Base-by-base conservation (phyloP, 2,113 vertebrate genomes). In the Pteruthius melanotis region DNA sequence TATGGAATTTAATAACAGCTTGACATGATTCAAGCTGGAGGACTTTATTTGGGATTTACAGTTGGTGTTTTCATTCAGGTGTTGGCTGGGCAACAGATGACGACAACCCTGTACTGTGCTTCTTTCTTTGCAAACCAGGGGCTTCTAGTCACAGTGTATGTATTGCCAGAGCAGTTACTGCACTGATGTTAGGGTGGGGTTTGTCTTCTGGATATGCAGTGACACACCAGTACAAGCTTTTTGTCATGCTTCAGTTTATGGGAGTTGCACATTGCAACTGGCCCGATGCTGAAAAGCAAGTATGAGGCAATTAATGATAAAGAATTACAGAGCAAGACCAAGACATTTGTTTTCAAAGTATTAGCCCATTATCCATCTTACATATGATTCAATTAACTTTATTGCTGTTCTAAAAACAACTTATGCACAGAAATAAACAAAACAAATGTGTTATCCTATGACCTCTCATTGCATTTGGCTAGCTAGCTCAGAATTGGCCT, bases 321-420 rank as follows among this genome's bases (percentile, higher is more conserved):
- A 59, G n/a, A 95, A 75, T 80, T 90, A 31, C 35, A 70, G 18
- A 78, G 18, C 19, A 61, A 86, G 79, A 79, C 40, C 37, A 65
- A 68, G 61, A 30, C n/a, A 24, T 87, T 74, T 93, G 42, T 93
- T 97, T 71, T 88, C 47, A 20, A 77, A 83, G 15, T 39, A 45
- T 49, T 44, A 57, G 45, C 20, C 70, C 24, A 33, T 94, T 90
- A 84, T 72, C 17, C 37, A 10, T 89, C 63, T 53, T 87, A 76
- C 20, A 35, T 80, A 63, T 76, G 31, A 89, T 70, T 88, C 61
- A 37, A 61, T 92, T 94, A 87, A 75, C 17, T 11, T 78, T 95
- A 82, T 35, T 84, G 63, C 39, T 80, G 13, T 80, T 90, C 37
- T 87, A 89, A 90, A 97, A 93, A 71, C 85, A 92, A 84, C 70